Conservation (phyloP, 2,113 vertebrate genomes). For the Chaenogobius annularis region DNA sequence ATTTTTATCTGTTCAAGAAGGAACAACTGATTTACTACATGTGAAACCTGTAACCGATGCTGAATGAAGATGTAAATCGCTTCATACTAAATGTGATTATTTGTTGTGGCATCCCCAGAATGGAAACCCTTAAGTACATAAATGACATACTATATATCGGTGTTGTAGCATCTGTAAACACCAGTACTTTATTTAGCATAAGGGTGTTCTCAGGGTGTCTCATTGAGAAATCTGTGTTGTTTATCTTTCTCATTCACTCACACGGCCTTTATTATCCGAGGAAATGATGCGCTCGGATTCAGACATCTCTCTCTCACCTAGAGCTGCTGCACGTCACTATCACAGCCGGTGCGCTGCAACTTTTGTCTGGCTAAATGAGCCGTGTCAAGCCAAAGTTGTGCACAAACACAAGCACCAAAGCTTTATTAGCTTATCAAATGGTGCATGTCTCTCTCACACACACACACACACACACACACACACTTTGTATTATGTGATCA, state of each 20-base stretch:
- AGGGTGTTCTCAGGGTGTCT: neutral
- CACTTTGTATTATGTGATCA: conserved; percentile 75
- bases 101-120: neutral
- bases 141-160: conserved; percentile 5
- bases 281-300: conserved; percentile 47
- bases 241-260: conserved; percentile 35
- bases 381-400: conserved; percentile 48
- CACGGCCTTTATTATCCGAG: conserved; percentile 46
- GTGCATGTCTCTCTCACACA: conserved; percentile 63
- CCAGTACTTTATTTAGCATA: conserved; percentile 47
- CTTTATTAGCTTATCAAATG: conserved; percentile 71
- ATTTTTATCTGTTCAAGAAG: too few species aligned
- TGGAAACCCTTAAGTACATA: neutral
- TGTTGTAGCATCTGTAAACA: conserved; percentile 38
- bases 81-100: neutral
- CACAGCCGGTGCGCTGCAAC: conserved; percentile 12
- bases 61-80: neutral
- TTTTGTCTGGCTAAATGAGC: conserved; percentile 55
- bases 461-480: conserved; percentile 50
- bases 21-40: neutral
- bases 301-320: conserved; percentile 21
- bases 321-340: conserved; percentile 23
- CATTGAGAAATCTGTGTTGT: conserved; percentile 48
- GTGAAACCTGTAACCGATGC: neutral
- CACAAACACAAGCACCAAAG: conserved; percentile 54